Evolutionary conservation across 2,888 invertebrate genomes (phyloP).

Genomic region (Theretra japonica): DNA sequence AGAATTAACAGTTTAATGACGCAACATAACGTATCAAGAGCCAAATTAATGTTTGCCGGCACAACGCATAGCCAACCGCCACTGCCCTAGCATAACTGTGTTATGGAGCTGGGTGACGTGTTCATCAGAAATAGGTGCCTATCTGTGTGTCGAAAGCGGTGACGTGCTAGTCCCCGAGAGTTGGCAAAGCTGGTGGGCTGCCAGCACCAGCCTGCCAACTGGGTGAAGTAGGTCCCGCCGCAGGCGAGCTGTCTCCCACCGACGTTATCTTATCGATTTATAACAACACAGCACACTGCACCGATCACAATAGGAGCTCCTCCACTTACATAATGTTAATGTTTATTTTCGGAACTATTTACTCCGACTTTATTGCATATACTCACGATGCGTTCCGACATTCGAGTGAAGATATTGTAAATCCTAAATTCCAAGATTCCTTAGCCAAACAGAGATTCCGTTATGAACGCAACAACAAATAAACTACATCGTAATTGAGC

Average conservation of each 20-base stretch:
- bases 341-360: conserved; percentile 16
- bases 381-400: conserved; percentile 1
- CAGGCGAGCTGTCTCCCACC: conserved; percentile 43
- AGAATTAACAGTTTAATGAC: conserved; percentile 48
- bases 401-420: conserved; percentile 4
- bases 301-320: conserved; percentile 16
- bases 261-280: conserved; percentile 48
- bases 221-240: conserved; percentile 55
- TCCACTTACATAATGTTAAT: conserved; percentile 9
- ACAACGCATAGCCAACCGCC: conserved; percentile 54
- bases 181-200: conserved; percentile 62
- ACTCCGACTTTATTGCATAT: conserved; percentile 1
- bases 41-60: conserved; percentile 55
- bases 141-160: conserved; percentile 44
- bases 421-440: conserved; percentile 7
- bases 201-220: conserved; percentile 70
- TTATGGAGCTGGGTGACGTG: conserved; percentile 59
- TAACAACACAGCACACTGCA: conserved; percentile 31
- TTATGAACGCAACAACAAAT: not conserved
- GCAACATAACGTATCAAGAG: conserved; percentile 60
- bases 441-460: not conserved
- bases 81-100: conserved; percentile 48
- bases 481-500: not conserved
- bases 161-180: conserved; percentile 50
- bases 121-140: conserved; percentile 61